Evolutionary conservation across 2,113 vertebrate species (phyloP).

Genomic region (Chaenocephalus aceratus): DNA sequence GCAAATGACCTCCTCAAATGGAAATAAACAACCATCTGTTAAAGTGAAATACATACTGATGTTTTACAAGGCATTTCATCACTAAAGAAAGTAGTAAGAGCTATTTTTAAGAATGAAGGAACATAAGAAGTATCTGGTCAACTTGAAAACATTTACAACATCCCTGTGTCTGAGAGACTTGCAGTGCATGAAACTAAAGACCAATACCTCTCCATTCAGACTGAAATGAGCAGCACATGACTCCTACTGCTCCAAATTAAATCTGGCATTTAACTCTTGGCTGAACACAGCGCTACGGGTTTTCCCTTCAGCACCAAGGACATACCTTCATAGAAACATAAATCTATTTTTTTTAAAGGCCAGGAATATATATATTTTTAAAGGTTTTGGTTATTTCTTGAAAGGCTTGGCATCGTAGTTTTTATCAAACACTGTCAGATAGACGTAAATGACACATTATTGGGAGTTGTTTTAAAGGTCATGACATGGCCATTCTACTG

Average conservation of each 20-base stretch:
- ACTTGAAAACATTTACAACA: background rate
- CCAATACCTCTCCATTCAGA: conserved; percentile 20
- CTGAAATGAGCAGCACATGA: conserved; percentile 62
- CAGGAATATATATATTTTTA: background rate
- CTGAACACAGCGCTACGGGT: background rate
- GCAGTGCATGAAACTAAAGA: background rate
- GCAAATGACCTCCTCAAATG: background rate
- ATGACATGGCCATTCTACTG: too few species aligned
- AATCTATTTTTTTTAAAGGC: background rate
- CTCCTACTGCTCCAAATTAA: conserved; percentile 43
- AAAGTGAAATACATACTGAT: background rate
- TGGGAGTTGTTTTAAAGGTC: background rate
- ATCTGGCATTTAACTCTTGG: conserved; percentile 4
- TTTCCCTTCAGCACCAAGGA: background rate
- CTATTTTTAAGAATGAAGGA: too few species aligned
- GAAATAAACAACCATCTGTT: background rate
- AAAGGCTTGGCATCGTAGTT: background rate
- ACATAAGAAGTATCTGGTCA: background rate
- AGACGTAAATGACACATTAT: background rate
- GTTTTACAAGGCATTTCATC: background rate
- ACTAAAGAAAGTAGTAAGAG: too few species aligned
- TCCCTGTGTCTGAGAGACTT: background rate
- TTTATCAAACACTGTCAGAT: background rate
- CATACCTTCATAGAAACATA: background rate
- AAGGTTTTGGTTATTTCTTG: too few species aligned